phyloP scores from a whole-genome alignment of 2,888 invertebrate genomes.

The Xanthia icteritia region DNA sequence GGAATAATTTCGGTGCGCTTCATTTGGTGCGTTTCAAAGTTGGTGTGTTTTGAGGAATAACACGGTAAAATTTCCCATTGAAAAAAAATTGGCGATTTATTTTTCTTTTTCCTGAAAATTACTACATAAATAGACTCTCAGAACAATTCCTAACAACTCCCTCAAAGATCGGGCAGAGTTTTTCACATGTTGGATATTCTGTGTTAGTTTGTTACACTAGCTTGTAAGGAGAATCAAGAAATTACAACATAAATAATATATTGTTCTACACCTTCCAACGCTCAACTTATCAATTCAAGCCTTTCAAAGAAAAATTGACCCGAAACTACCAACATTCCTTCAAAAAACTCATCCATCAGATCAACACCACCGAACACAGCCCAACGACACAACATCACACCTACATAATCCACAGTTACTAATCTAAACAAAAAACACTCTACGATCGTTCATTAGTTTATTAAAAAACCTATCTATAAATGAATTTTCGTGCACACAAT shows the following conservation, averaged over 20 bases:
- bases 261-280: too few relatives aligned
- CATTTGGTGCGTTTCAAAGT: too few relatives aligned
- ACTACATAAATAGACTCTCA: too few relatives aligned
- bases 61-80: too few relatives aligned
- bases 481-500: constrained; percentile 75
- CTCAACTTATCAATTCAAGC: too few relatives aligned
- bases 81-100: too few relatives aligned
- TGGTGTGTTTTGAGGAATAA: too few relatives aligned
- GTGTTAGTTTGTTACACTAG: neutral
- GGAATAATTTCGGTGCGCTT: too few relatives aligned
- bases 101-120: too few relatives aligned
- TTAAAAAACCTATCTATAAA: constrained; percentile 75
- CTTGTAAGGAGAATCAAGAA: neutral
- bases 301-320: neutral
- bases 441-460: constrained; percentile 73
- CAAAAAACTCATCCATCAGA: neutral
- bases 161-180: too few relatives aligned
- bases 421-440: constrained; percentile 39
- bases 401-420: constrained; percentile 8
- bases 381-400: neutral
- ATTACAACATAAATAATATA: neutral
- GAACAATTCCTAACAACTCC: too few relatives aligned
- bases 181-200: too few relatives aligned
- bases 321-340: neutral
- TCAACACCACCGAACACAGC: constrained; percentile 23